Evolutionary conservation across 2,888 invertebrate genomes (phyloP), one percentile per base, ranked within the genome.

Genomic region (Pseudococcus longispinus): DNA sequence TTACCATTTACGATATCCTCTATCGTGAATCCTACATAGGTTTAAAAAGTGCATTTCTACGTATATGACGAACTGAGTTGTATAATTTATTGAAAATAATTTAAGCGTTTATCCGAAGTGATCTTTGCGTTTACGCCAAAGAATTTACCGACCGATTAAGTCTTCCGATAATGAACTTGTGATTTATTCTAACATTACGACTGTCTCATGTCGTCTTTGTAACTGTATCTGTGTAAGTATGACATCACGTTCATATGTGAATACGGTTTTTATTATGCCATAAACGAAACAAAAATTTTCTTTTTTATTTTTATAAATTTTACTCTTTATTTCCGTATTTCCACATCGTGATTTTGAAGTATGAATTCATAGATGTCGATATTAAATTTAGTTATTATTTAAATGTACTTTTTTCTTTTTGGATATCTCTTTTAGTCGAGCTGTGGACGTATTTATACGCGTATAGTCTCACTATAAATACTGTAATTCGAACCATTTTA

Each of bases 271-370:
- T n/a, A n/a, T 70, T 70, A 42, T 80, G 77, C 77, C 77, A 80
- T 80, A 26, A 42, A 80, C 77, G 77, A 80, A 80, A 42, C 77
- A 80, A 80, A 80, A 80, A n/a, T 77, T 74, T 80, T 42, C 77
- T 80, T 80, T 20, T 80, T 74, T 74, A 74, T 74, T 74, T 74
- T 74, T 74, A 74, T 74, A n/a, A 60, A 20, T 8, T 23, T 20
- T 60, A 60, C 23, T 60, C 3, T 60, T 23, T 37, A 8, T 3
- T 23, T 55, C 55, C n/a, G 3, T 55, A 55, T 65, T 65, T 65
- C 11, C 26, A 18, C 29, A 29, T 32, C 70, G 70, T 70, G 70
- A 29, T 18, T 23, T 26, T 65, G 26, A 26, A 13, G 26, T 26
- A 65, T 26, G 65, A 70, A 32, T 70, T 70, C 32, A 70, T 29